Evolutionary conservation across 2,113 vertebrate species (phyloP).

Genomic region (Antechinus flavipes): DNA sequence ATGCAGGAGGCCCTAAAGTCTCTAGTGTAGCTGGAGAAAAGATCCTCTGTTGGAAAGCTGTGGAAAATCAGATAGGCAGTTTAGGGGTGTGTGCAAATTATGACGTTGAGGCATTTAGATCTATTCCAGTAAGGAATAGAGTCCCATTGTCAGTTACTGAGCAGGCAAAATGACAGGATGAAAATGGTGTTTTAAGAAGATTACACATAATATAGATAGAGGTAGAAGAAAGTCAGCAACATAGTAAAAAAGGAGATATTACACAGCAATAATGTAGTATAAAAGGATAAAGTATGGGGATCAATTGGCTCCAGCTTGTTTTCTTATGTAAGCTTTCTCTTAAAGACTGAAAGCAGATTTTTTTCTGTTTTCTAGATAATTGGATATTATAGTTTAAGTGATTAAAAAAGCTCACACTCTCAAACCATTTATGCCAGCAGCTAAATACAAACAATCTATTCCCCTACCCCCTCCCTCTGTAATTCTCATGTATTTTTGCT

Average conservation of each 20-base stretch:
- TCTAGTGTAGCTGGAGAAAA: neutral
- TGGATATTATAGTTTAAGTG: slow-evolving; percentile 53
- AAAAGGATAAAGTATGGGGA: slow-evolving; percentile 35
- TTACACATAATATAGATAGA: slow-evolving; percentile 16
- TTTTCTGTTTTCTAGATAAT: neutral
- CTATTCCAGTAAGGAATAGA: neutral
- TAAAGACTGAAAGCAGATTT: slow-evolving; percentile 9
- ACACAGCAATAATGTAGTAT: slow-evolving; percentile 30
- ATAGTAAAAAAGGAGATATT: slow-evolving; percentile 12
- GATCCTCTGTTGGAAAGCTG: neutral
- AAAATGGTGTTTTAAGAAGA: slow-evolving; percentile 43
- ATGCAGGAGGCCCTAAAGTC: neutral
- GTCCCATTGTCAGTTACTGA: neutral
- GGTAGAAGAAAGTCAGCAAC: slow-evolving; percentile 12
- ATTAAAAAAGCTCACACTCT: slow-evolving; percentile 7
- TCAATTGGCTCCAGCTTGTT: slow-evolving; percentile 28
- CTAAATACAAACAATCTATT: slow-evolving; percentile 37
- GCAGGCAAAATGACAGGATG: slow-evolving; percentile 11
- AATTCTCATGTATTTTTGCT: neutral
- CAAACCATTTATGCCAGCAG: neutral
- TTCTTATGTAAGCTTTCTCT: neutral
- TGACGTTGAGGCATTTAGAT: neutral
- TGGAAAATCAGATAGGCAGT: slow-evolving; percentile 2
- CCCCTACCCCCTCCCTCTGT: neutral
- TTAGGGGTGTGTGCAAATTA: neutral